phyloP scores from a whole-genome alignment of 2,797 vertebrate species.

The Myripristis murdjan region DNA sequence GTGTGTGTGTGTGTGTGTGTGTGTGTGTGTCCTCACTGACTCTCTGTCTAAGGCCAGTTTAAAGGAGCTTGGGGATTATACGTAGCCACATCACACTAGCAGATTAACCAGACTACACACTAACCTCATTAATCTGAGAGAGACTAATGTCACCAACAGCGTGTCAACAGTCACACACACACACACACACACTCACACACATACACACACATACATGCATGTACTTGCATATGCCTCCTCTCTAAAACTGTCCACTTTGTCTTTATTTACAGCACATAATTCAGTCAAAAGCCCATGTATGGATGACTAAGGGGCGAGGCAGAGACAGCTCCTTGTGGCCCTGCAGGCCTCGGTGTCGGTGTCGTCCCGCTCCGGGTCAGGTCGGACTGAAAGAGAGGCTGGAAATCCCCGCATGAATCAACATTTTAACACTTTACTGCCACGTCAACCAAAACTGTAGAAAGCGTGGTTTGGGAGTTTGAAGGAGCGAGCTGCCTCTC shows the following conservation, averaged over 20 bases:
- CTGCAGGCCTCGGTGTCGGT: not conserved
- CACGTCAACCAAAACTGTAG: constrained; percentile 14
- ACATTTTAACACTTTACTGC: constrained; percentile 53
- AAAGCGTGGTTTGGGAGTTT: constrained; percentile 7
- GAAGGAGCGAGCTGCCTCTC: not conserved
- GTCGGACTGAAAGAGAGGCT: constrained; percentile 44
- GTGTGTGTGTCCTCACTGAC: constrained; percentile 21
- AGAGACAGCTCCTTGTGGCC: not conserved
- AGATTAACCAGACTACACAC: constrained; percentile 77
- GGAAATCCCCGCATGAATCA: constrained; percentile 62
- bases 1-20: constrained; percentile 13
- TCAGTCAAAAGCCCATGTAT: constrained; percentile 25
- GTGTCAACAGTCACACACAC: constrained; percentile 54
- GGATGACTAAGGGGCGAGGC: constrained; percentile 24
- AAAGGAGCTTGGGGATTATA: constrained; percentile 66
- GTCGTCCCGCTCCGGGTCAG: constrained; percentile 26
- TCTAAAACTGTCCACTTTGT: constrained; percentile 27
- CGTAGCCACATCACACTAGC: constrained; percentile 57
- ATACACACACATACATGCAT: constrained; percentile 11
- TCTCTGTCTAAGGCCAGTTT: constrained; percentile 51
- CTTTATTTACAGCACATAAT: not conserved
- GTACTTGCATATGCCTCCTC: not conserved
- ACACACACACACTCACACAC: constrained; percentile 21
- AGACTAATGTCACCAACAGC: constrained; percentile 64
- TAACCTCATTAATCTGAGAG: constrained; percentile 75